Evolutionary conservation across 2,113 vertebrate species (phyloP).

Genomic region (Podiceps cristatus): DNA sequence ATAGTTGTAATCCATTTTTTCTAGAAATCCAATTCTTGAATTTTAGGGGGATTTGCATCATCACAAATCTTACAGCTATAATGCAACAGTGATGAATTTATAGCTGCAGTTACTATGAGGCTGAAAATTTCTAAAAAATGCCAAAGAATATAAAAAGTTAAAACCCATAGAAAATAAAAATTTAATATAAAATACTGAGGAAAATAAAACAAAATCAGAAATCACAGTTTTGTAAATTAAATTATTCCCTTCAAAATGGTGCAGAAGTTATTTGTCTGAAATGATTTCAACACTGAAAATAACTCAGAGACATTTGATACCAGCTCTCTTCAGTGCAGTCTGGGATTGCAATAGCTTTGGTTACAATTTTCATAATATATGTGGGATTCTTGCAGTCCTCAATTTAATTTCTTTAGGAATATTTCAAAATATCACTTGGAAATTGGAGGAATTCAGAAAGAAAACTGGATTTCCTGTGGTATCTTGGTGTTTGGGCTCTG

Average conservation of each 20-base stretch:
- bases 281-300: neutral
- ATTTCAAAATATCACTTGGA: neutral
- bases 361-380: neutral
- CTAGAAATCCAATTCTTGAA: neutral
- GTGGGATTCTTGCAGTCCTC: neutral
- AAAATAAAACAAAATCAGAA: neutral
- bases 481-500: neutral
- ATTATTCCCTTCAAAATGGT: neutral
- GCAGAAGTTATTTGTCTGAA: neutral
- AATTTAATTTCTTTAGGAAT: neutral
- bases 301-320: neutral
- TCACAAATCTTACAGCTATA: slow-evolving; percentile 41
- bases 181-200: neutral
- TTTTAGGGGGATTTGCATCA: neutral
- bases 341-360: neutral
- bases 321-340: neutral
- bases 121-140: neutral
- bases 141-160: neutral
- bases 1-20: neutral
- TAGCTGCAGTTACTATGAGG: slow-evolving; percentile 17
- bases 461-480: neutral
- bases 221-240: neutral
- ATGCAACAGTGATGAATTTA: slow-evolving; percentile 56
- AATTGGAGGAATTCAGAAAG: neutral
- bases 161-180: neutral